Evolutionary conservation across 2,797 vertebrate species (phyloP).

Genomic region (Syndactyla subalaris): DNA sequence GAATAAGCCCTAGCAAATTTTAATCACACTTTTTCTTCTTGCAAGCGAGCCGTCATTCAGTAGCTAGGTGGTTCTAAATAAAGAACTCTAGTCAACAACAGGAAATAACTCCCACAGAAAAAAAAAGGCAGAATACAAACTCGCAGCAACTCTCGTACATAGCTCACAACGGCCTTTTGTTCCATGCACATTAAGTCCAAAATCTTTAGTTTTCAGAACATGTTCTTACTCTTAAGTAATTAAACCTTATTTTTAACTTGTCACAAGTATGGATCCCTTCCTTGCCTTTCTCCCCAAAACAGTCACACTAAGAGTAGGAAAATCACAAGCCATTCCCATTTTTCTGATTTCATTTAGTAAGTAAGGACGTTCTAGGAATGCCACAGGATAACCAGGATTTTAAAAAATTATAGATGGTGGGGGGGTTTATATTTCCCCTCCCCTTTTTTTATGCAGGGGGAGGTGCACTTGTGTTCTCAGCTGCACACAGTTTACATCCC

Average conservation of each 20-base stretch:
- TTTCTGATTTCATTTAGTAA: neutral
- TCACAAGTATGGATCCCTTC: neutral
- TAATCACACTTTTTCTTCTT: constrained; percentile 77
- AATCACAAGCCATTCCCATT: neutral
- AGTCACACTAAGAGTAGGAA: neutral
- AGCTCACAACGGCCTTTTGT: constrained; percentile 87
- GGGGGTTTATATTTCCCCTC: accelerated
- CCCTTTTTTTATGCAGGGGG: neutral
- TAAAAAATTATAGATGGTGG: neutral
- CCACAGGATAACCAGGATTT: neutral
- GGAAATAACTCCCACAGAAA: constrained; percentile 98
- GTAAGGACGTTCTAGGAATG: neutral
- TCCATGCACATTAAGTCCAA: constrained; percentile 70
- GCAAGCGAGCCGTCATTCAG: constrained; percentile 78
- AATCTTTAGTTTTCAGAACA: constrained; percentile 72
- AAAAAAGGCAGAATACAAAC: constrained; percentile 91
- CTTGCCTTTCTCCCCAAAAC: neutral
- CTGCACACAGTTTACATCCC: neutral
- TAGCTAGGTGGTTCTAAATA: constrained; percentile 98
- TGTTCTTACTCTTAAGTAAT: constrained; percentile 55
- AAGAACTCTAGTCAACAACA: constrained; percentile 99
- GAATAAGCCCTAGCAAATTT: constrained; percentile 73
- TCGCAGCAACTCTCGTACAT: constrained; percentile 82
- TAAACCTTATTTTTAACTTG: constrained; percentile 42
- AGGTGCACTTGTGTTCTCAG: neutral